phyloP scores from a whole-genome alignment of 2,888 invertebrate genomes.

The Byasa hedistus region DNA sequence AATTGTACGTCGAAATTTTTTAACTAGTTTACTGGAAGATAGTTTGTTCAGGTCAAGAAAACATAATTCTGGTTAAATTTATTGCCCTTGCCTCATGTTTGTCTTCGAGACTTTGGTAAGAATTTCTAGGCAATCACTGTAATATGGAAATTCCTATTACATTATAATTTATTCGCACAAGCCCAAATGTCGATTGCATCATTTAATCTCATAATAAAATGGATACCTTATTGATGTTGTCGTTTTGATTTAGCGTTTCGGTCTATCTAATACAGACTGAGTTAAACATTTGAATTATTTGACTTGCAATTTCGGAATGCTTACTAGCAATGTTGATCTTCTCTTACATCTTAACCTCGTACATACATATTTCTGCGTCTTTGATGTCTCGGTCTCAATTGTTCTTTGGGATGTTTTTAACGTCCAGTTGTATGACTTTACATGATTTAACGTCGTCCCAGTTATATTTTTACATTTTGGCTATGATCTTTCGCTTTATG shows the following conservation, averaged over 20 bases:
- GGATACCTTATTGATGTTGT: not conserved
- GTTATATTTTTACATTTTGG: constrained; percentile 13
- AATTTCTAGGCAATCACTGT: no score
- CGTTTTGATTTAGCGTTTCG: not conserved
- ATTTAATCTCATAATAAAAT: no score
- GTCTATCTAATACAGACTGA: constrained; percentile 4
- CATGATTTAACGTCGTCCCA: constrained; percentile 18
- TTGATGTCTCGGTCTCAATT: constrained; percentile 11
- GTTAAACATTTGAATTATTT: constrained; percentile 14
- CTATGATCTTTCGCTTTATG: not conserved
- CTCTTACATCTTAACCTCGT: constrained; percentile 15
- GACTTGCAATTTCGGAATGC: constrained; percentile 1
- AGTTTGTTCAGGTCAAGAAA: no score
- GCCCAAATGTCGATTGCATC: no score
- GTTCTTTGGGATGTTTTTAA: constrained; percentile 7
- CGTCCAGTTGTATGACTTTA: constrained; percentile 1
- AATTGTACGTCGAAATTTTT: not conserved
- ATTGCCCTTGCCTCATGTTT: no score
- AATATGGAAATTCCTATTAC: no score
- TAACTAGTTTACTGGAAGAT: no score
- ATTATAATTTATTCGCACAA: no score
- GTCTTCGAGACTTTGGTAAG: no score
- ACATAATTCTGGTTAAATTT: no score
- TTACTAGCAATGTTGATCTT: constrained; percentile 9
- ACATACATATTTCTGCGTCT: constrained; percentile 14